Evolutionary conservation across 2,888 invertebrate species (phyloP).

Genomic region (Cosmopolites sordidus): DNA sequence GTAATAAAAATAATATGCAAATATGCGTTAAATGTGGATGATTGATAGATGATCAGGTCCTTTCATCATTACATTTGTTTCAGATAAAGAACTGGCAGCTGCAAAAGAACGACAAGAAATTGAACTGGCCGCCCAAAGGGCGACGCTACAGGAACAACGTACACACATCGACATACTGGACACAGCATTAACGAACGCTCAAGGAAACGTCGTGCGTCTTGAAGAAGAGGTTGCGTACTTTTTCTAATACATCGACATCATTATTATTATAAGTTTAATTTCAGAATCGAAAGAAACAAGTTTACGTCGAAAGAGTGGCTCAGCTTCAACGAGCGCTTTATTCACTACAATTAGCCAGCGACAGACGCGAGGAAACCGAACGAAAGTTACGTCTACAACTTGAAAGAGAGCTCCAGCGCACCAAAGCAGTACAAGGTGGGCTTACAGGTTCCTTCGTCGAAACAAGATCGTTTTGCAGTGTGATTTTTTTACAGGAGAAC

Average conservation of each 20-base stretch:
- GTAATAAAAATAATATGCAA: too few species aligned
- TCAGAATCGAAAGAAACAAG: slow-evolving; percentile 77
- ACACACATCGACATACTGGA: slow-evolving; percentile 91
- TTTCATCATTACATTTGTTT: neutral
- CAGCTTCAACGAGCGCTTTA: slow-evolving; percentile 79
- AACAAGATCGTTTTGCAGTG: neutral
- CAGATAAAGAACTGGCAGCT: slow-evolving; percentile 83
- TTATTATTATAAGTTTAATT: neutral
- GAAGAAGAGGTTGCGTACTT: slow-evolving; percentile 73
- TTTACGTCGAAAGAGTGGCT: slow-evolving; percentile 78
- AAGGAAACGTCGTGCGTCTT: slow-evolving; percentile 78
- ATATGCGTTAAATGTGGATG: too few species aligned
- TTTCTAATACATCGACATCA: neutral
- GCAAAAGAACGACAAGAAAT: slow-evolving; percentile 90
- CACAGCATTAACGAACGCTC: slow-evolving; percentile 86
- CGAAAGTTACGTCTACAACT: slow-evolving; percentile 78
- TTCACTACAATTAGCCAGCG: slow-evolving; percentile 77
- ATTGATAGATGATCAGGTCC: too few species aligned
- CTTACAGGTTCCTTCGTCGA: too few species aligned
- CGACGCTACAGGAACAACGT: slow-evolving; percentile 85
- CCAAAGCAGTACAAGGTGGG: slow-evolving; percentile 41
- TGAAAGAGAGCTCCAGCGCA: slow-evolving; percentile 75
- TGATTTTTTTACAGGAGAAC: slow-evolving; percentile 27
- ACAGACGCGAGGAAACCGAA: slow-evolving; percentile 81
- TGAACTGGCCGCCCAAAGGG: slow-evolving; percentile 83